phyloP scores from a whole-genome alignment of 2,888 invertebrate genomes.

The Oligia latruncula region DNA sequence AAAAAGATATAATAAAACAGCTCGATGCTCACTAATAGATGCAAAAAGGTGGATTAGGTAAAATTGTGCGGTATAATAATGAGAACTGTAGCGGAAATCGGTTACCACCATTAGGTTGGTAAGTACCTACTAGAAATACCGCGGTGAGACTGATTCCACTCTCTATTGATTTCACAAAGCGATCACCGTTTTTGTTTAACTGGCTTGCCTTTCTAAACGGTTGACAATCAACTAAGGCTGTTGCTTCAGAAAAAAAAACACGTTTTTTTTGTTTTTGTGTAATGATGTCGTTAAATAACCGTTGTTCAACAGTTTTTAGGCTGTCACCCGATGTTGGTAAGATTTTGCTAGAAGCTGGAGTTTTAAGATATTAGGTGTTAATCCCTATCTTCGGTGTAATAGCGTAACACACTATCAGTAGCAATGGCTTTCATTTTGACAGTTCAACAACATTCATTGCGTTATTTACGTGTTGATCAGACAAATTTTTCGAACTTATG shows the following conservation, averaged over 20 bases:
- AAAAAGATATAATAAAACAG: conserved; percentile 63
- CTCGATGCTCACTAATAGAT: conserved; percentile 62
- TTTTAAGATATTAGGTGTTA: no score
- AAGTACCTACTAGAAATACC: conserved; percentile 41
- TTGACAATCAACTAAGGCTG: conserved; percentile 55
- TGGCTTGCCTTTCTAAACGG: conserved; percentile 62
- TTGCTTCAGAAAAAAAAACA: conserved; percentile 8
- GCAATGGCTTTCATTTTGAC: no score
- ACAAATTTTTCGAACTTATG: no score
- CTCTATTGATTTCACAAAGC: conserved; percentile 75
- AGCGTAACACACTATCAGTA: no score
- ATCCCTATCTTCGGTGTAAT: neutral
- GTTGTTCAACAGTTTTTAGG: conserved; percentile 27
- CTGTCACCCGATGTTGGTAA: neutral
- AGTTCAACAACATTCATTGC: no score
- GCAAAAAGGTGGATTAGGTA: conserved; percentile 68
- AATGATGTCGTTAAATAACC: conserved; percentile 24
- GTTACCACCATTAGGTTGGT: conserved; percentile 59
- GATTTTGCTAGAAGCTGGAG: neutral
- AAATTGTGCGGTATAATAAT: conserved; percentile 75
- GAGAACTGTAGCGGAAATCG: conserved; percentile 70
- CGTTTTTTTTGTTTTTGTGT: conserved; percentile 1
- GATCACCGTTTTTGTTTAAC: conserved; percentile 67
- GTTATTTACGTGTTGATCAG: no score
- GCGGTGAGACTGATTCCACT: conserved; percentile 67